Evolutionary conservation across 2,888 invertebrate genomes (phyloP).

Genomic region (Lasius fuliginosus): DNA sequence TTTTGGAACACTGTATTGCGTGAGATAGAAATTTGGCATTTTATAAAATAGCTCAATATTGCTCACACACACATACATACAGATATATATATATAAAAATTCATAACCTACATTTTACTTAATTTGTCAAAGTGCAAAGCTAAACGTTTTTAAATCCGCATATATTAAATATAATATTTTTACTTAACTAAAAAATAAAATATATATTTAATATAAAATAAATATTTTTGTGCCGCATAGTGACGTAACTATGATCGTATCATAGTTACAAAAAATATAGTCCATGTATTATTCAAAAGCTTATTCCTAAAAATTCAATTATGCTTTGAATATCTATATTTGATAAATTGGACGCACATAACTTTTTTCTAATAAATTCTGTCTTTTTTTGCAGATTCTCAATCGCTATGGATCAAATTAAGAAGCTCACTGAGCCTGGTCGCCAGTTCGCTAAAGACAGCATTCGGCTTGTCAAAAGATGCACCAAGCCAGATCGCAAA

Average conservation of each 20-base stretch:
- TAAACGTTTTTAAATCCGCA: neutral
- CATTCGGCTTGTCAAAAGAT: slow-evolving; percentile 98
- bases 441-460: slow-evolving; percentile 99
- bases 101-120: slow-evolving; percentile 29
- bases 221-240: neutral
- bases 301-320: neutral
- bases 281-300: neutral
- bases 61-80: too few relatives aligned
- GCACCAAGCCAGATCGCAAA: slow-evolving; percentile 99
- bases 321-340: neutral
- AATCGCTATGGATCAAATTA: slow-evolving; percentile 97
- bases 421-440: slow-evolving; percentile 97
- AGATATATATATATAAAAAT: neutral
- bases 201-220: neutral
- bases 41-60: neutral
- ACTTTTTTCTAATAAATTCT: neutral
- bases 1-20: neutral
- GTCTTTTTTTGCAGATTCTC: neutral
- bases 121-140: neutral
- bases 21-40: neutral
- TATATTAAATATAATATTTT: neutral
- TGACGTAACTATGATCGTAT: neutral
- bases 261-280: neutral
- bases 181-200: neutral
- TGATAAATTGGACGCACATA: neutral